Evolutionary conservation across 2,797 vertebrate species (phyloP), one percentile per base, ranked within the genome.

Genomic region (Sebastes hopkinsi): DNA sequence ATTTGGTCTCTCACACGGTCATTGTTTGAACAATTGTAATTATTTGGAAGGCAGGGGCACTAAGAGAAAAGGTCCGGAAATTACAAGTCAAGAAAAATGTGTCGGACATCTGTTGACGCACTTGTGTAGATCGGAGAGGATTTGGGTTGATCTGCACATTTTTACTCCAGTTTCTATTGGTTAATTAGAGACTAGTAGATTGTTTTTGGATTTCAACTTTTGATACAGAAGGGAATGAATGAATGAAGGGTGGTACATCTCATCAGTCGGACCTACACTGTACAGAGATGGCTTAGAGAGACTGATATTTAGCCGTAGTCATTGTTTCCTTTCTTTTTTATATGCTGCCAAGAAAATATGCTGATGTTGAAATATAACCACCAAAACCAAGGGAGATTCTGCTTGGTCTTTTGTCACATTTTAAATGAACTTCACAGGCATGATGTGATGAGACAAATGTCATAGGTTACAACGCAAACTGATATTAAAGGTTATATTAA

Each of bases 311-410:
- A 95, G 90, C 85, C 88, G 87, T 95, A 94, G 94, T 95, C 83
- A 84, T 89, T 93, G 88, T 94, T 92, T 94, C 84, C 64, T 88
- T 84, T 89, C 79, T 90, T 93, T 91, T 94, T 91, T 95, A 95
- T 96, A 95, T 95, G 91, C 94, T 95, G 94, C 94, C 94, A 94
- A 93, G 95, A 95, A 95, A 95, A 93, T 90, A 93, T 94, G 91
- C 93, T 93, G 92, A 95, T 96, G 93, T 94, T 96, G 85, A 96
- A 96, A 96, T 96, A 96, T 96, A 96, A 95, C 92, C 91, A 92
- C 94, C 88, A 91, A 95, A 96, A 93, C 88, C 91, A 94, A 91
- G 89, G 84, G 82, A 88, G 61, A 69, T 83, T 90, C 81, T 89
- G 86, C 81, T 91, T 91, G 77, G 85, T 93, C 88, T 89, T 90